Percentiles rank a stretch among this genome's conserved stretches.
Conservation (phyloP, 2,797 vertebrate genomes). For the Lophius americanus region DNA sequence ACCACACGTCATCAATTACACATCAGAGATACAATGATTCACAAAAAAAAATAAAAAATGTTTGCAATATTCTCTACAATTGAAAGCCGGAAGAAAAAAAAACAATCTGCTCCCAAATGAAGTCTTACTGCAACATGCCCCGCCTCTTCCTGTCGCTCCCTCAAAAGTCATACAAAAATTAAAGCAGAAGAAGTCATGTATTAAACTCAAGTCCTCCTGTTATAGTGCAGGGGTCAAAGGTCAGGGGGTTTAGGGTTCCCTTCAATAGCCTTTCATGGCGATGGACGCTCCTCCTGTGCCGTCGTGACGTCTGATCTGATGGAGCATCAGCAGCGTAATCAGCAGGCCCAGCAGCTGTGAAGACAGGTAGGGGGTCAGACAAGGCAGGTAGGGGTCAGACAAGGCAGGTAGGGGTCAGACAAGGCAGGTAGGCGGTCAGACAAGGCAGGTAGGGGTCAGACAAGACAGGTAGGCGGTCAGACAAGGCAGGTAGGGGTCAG, state of each 20-base stretch:
- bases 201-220: conserved; percentile 5
- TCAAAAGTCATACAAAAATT: background rate
- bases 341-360: conserved; percentile 64
- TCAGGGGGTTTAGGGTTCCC: background rate
- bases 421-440: no score
- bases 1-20: background rate
- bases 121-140: background rate
- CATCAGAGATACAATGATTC: conserved; percentile 8
- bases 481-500: no score
- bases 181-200: background rate
- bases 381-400: no score
- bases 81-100: conserved; percentile 3
- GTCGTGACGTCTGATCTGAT: conserved; percentile 51
- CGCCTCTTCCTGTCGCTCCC: background rate
- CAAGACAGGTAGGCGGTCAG: no score
- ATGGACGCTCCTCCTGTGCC: conserved; percentile 6
- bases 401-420: no score
- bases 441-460: no score
- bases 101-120: background rate
- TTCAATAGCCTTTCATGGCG: conserved; percentile 63
- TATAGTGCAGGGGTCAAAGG: conserved; percentile 25
- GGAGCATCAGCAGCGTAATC: conserved; percentile 61
- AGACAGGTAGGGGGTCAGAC: background rate
- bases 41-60: conserved; percentile 31
- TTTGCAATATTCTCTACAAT: conserved; percentile 17